These are phyloP conservation scores for Choloepus didactylus DNA, from an alignment of 2,797 vertebrate genomes.

Conservation along the genomic window DNA sequence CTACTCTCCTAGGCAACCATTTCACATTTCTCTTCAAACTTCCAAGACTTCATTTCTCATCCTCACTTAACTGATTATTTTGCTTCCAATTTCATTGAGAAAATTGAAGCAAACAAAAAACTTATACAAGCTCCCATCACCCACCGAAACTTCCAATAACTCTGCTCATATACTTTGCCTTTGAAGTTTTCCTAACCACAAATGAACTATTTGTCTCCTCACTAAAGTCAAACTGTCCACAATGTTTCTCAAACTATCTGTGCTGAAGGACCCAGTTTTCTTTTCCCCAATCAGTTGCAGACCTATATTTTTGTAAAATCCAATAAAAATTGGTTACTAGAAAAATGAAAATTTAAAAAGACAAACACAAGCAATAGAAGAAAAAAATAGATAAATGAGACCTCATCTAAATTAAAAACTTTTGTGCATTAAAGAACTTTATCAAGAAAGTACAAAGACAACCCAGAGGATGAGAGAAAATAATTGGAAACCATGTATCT, in stretches of 20 bases:
- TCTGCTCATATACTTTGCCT: not conserved
- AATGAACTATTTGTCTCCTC: not conserved
- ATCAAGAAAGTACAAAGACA: too few species aligned
- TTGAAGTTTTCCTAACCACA: not conserved
- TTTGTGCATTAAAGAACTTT: too few species aligned
- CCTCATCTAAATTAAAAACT: too few species aligned
- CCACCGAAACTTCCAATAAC: not conserved
- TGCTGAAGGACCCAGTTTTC: not conserved
- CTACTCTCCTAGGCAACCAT: not conserved
- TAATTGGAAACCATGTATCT: too few species aligned
- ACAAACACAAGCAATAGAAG: not conserved
- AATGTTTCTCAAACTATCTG: slow-evolving; percentile 20
- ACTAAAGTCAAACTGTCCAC: not conserved
- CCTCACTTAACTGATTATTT: slow-evolving; percentile 29
- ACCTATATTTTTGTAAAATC: slow-evolving; percentile 40
- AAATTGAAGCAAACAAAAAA: slow-evolving; percentile 19
- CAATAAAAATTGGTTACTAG: slow-evolving; percentile 7
- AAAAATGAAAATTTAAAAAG: slow-evolving; percentile 49
- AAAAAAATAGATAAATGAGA: too few species aligned
- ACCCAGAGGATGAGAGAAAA: too few species aligned
- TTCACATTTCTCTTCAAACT: not conserved
- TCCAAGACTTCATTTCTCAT: not conserved
- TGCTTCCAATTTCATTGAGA: slow-evolving; percentile 12
- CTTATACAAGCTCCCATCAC: not conserved
- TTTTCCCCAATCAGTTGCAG: not conserved